phyloP scores from a whole-genome alignment of 1,140 invertebrate genomes.

The Drosophila leontia region DNA sequence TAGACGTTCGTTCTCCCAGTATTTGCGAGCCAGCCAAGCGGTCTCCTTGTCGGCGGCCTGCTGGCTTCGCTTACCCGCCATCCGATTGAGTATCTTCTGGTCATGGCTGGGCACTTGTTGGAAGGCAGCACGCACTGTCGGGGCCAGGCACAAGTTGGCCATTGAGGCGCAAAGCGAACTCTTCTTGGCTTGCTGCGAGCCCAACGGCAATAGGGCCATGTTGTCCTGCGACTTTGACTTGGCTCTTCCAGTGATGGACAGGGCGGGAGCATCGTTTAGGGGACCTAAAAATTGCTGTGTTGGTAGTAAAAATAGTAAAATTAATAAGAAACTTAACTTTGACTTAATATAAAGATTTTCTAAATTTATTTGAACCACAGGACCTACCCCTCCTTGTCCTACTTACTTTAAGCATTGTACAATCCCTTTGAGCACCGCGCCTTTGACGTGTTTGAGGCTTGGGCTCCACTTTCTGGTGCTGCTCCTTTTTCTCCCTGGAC shows the following conservation, averaged over 20 bases:
- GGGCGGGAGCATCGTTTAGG: constrained; percentile 30
- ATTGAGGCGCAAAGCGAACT: constrained; percentile 67
- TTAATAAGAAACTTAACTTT: not conserved
- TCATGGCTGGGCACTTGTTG: constrained; percentile 75
- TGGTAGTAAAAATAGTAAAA: not conserved
- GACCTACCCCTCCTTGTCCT: too few relatives aligned
- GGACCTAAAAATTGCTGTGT: constrained; percentile 38
- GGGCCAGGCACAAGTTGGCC: constrained; percentile 78
- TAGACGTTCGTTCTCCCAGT: constrained; percentile 82
- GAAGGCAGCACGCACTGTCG: constrained; percentile 70
- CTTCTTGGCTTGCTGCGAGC: constrained; percentile 3
- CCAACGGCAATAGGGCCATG: constrained; percentile 36
- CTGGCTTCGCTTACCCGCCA: constrained; percentile 78
- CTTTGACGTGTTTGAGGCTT: constrained; percentile 12
- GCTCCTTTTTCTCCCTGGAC: constrained; percentile 23
- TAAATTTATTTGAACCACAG: not conserved
- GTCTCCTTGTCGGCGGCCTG: constrained; percentile 77
- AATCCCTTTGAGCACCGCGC: constrained; percentile 55
- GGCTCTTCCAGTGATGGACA: constrained; percentile 48
- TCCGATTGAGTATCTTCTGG: constrained; percentile 81
- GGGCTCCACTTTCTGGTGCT: not conserved
- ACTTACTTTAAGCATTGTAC: constrained; percentile 71
- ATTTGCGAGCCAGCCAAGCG: constrained; percentile 80
- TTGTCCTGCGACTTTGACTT: constrained; percentile 71
- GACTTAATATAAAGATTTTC: not conserved